Percentiles rank a stretch among this genome's conserved stretches.
These are phyloP conservation scores for Eonycteris spelaea DNA, from an alignment of 2,113 vertebrate species.

Conservation along the genomic window DNA sequence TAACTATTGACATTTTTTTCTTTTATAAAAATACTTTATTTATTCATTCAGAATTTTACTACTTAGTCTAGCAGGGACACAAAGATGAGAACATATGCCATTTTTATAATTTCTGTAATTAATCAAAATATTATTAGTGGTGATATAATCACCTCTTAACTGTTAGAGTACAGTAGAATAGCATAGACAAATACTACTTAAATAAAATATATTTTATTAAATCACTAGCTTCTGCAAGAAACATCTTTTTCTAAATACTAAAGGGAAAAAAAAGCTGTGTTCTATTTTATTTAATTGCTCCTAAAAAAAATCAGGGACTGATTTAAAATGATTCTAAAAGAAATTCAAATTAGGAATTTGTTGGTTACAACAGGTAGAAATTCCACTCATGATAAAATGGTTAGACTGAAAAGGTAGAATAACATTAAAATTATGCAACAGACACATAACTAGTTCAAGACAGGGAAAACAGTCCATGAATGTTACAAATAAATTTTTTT, in stretches of 20 bases:
- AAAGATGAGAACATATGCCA: background rate
- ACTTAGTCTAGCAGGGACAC: background rate
- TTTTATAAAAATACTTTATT: background rate
- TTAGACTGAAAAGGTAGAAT: background rate
- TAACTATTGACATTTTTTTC: background rate
- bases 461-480: background rate
- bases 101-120: background rate
- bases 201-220: constrained; percentile 28
- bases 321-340: background rate
- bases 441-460: background rate
- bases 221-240: background rate
- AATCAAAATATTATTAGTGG: background rate
- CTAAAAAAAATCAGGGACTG: background rate
- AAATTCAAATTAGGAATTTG: background rate
- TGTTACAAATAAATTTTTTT: background rate
- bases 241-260: background rate
- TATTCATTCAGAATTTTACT: constrained; percentile 9
- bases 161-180: background rate
- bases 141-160: background rate
- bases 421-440: background rate
- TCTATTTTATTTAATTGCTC: background rate
- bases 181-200: background rate
- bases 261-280: background rate
- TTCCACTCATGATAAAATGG: background rate
- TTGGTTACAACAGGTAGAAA: background rate